Evolutionary conservation across 2,888 invertebrate genomes (phyloP), one percentile per base, ranked within the genome.

Genomic region (Lasioglossum villosulum): DNA sequence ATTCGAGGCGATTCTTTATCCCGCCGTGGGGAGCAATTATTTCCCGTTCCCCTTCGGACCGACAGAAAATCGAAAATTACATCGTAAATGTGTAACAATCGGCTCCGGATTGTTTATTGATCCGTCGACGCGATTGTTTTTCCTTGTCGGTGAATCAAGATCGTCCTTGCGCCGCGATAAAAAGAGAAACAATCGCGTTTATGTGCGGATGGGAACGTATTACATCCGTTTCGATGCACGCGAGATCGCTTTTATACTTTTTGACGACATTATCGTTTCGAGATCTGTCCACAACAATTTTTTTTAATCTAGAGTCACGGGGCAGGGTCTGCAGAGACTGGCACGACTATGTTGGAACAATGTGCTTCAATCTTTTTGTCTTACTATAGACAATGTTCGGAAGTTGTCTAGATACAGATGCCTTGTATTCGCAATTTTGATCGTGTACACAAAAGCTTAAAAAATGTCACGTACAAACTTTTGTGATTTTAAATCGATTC

Each of bases 1-100:
- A 12, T 52, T 1, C 37, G 14, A 37, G 23, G 23, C 23, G 12
- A 39, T 70, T n/a, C 34, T 68, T 75, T 75, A 42, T 34, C n/a
- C 75, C 52, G 30, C 66, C 80, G 75, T 12, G 6, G 80, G 52
- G 52, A 75, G 30, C 75, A 42, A 80, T 75, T 68, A 27, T 12
- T 66, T n/a, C 4, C 30, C 37, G 23, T 10, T 12, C 34, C 48
- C 42, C 39, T 70, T 66, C 39, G 52, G 19, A 52, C n/a, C 16
- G 27, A 63, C 12, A 12, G 48, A 74, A 48, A 74, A 48, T n/a
- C 2, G 19, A 70, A 19, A 30, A 42, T n/a, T 8, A 42, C 70
- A 37, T 70, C 70, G 37, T 70, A 70, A 70, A 70, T 70, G 37
- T 12, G 23, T n/a, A 37, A 70, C 70, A n/a, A n/a, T 70, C 39